These are phyloP conservation scores for Agrochola circellaris DNA, from an alignment of 2,888 invertebrate genomes.

Conservation along the genomic window DNA sequence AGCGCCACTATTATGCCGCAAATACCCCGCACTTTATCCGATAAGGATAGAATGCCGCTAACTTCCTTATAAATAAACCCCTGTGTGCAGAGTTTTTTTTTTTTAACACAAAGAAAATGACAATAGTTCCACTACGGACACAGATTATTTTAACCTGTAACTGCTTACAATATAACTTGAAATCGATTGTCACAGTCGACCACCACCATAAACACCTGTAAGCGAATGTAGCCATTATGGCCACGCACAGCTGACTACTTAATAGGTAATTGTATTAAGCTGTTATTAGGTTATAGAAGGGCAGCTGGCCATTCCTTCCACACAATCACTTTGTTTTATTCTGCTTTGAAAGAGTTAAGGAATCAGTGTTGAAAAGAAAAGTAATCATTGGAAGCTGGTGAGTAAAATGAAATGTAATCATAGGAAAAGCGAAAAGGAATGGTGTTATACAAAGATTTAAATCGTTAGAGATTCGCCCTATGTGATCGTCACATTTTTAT, in stretches of 20 bases:
- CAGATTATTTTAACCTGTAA: not conserved
- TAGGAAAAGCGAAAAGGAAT: not conserved
- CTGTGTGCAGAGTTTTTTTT: not conserved
- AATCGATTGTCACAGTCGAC: too few species aligned
- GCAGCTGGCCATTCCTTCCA: not conserved
- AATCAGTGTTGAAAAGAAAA: not conserved
- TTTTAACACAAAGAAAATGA: not conserved
- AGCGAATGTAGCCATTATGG: not conserved
- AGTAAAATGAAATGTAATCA: too few species aligned
- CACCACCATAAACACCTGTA: not conserved
- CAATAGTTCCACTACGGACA: not conserved
- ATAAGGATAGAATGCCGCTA: too few species aligned
- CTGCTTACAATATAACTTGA: not conserved
- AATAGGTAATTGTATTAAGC: not conserved
- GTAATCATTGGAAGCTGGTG: too few species aligned
- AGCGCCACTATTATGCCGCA: too few species aligned
- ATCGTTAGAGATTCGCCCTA: not conserved
- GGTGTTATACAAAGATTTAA: not conserved
- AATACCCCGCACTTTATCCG: too few species aligned
- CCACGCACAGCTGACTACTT: not conserved
- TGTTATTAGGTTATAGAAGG: not conserved
- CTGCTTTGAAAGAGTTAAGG: not conserved
- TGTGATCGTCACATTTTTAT: not conserved
- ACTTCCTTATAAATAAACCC: not conserved
- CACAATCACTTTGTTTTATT: not conserved